These are phyloP conservation scores for Pasiphila rectangulata DNA, from an alignment of 2,888 invertebrate species.

Conservation along the genomic window DNA sequence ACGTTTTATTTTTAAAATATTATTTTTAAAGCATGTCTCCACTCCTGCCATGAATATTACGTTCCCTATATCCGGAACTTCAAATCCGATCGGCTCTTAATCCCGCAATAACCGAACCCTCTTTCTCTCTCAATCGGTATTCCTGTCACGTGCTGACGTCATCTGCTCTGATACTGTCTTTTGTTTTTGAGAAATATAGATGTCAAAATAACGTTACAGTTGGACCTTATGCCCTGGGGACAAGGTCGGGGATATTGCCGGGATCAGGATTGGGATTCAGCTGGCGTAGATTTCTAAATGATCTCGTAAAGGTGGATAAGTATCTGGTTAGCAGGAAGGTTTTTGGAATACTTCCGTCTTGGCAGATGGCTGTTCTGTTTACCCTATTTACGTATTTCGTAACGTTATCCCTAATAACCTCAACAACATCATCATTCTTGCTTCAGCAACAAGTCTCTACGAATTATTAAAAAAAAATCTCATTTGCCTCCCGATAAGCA, in stretches of 20 bases:
- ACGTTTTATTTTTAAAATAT: too few species aligned
- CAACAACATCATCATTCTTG: neutral
- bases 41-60: constrained; percentile 18
- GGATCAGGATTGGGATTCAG: constrained; percentile 24
- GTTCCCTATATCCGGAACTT: constrained; percentile 34
- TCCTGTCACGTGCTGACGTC: constrained; percentile 59
- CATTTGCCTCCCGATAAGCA: too few species aligned
- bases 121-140: constrained; percentile 33
- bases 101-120: constrained; percentile 48
- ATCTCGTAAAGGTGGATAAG: constrained; percentile 28
- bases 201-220: constrained; percentile 20
- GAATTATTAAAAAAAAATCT: too few species aligned
- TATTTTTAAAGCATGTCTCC: too few species aligned
- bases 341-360: constrained; percentile 5
- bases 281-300: constrained; percentile 28
- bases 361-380: neutral
- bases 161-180: constrained; percentile 48
- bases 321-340: constrained; percentile 13
- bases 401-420: neutral
- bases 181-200: constrained; percentile 41
- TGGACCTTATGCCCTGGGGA: constrained; percentile 18
- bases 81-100: constrained; percentile 60
- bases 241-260: neutral
- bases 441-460: too few species aligned
- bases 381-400: too few species aligned